phyloP scores from a whole-genome alignment of 1,140 invertebrate genomes.

The Listronotus oregonensis region DNA sequence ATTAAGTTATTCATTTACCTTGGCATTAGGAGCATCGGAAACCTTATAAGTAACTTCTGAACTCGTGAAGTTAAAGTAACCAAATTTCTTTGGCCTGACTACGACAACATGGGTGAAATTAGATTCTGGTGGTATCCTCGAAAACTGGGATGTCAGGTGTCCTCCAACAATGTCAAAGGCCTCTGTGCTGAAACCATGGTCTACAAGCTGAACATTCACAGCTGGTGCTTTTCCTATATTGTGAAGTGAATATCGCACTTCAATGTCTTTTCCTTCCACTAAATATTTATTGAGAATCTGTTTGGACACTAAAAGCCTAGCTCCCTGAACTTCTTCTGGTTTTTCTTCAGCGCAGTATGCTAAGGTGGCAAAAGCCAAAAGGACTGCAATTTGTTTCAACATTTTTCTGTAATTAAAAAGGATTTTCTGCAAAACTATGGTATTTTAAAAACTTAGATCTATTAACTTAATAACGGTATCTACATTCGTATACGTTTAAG shows the following conservation, averaged over 20 bases:
- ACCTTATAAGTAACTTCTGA: conserved; percentile 90
- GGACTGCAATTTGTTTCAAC: conserved; percentile 14
- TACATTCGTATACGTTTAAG: too few species aligned
- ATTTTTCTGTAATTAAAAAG: conserved; percentile 14
- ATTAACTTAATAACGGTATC: too few species aligned
- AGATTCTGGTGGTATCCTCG: conserved; percentile 86
- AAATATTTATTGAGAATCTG: conserved; percentile 96
- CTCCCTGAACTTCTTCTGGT: conserved; percentile 70
- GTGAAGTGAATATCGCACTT: conserved; percentile 88
- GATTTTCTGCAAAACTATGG: neutral
- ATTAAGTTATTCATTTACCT: conserved; percentile 56
- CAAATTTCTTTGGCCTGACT: conserved; percentile 85
- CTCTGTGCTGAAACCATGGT: conserved; percentile 87
- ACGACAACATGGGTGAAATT: conserved; percentile 95
- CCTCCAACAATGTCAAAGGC: conserved; percentile 88
- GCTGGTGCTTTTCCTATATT: conserved; percentile 88
- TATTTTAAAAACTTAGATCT: too few species aligned
- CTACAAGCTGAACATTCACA: conserved; percentile 83
- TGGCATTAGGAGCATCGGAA: conserved; percentile 71
- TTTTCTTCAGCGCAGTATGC: conserved; percentile 28
- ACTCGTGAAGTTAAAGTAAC: conserved; percentile 96
- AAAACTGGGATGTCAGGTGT: conserved; percentile 80
- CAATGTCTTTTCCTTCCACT: conserved; percentile 96
- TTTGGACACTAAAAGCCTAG: conserved; percentile 80
- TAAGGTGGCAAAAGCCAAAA: conserved; percentile 14